Conservation (phyloP, 2,113 vertebrate genomes). For the Nanorana parkeri region DNA sequence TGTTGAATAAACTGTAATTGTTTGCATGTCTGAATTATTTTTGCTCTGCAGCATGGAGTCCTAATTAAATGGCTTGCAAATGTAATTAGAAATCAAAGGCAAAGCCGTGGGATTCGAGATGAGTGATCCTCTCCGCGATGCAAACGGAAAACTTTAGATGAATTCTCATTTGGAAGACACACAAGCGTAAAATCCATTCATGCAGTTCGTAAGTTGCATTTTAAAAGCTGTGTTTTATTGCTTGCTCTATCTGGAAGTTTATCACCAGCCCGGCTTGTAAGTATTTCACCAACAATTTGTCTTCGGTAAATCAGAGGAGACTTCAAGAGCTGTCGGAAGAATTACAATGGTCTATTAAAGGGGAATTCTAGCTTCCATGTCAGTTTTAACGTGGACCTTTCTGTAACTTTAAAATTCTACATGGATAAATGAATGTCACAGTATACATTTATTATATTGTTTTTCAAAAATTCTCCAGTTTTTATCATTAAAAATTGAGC, state of each 20-base stretch:
- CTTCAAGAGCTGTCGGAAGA: no score
- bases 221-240: constrained; percentile 20
- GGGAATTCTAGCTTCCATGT: no score
- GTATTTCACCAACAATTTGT: no score
- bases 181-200: constrained; percentile 11
- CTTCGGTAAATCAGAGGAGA: no score
- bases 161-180: constrained; percentile 4
- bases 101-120: constrained; percentile 39
- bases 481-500: no score
- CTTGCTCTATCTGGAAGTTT: neutral
- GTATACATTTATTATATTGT: no score
- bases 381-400: no score
- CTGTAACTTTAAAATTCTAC: no score
- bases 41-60: constrained; percentile 16
- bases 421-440: no score
- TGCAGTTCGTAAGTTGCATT: constrained; percentile 20
- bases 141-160: constrained; percentile 25
- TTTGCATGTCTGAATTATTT: constrained; percentile 37
- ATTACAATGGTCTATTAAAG: no score
- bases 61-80: constrained; percentile 47
- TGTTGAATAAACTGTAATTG: constrained; percentile 41
- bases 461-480: no score
- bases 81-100: constrained; percentile 50
- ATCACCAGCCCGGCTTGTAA: no score
- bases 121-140: constrained; percentile 9